Percentiles rank a stretch among this genome's conserved stretches.
Conservation (phyloP, 2,797 vertebrate genomes). For the Leuciscus waleckii region DNA sequence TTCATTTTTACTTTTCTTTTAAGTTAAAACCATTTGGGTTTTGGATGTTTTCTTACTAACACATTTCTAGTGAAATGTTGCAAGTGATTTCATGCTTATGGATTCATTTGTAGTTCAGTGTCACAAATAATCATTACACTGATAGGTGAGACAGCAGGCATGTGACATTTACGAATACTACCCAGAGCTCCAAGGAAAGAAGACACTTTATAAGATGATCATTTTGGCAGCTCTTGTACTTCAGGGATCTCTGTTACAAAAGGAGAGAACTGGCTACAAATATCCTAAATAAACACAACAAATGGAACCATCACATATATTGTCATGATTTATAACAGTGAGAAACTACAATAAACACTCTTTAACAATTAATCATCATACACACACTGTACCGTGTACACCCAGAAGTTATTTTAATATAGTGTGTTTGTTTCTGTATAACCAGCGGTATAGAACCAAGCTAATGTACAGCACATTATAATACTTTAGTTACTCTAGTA, state of each 20-base stretch:
- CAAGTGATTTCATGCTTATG: not conserved
- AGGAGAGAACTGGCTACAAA: not conserved
- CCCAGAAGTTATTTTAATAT: not conserved
- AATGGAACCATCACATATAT: not conserved
- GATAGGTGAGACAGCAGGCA: not conserved
- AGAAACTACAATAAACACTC: not conserved
- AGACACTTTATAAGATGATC: not conserved
- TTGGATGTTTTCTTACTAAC: slow-evolving; percentile 5
- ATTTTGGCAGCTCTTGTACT: slow-evolving; percentile 20
- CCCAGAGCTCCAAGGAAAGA: not conserved
- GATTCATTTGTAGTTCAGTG: not conserved
- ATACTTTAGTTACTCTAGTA: slow-evolving; percentile 2
- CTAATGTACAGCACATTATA: not conserved
- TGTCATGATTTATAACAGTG: not conserved
- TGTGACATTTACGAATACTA: slow-evolving; percentile 2
- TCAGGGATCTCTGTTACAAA: slow-evolving; percentile 4
- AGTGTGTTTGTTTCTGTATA: slow-evolving; percentile 5
- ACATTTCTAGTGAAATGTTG: not conserved
- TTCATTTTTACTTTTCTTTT: not conserved
- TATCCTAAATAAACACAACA: not conserved
- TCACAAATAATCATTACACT: not conserved
- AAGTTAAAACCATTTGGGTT: slow-evolving; percentile 8
- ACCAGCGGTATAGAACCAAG: not conserved
- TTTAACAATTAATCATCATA: not conserved
- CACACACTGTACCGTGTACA: not conserved